These are phyloP conservation scores for Emydoidea blandingii DNA, from an alignment of 2,797 vertebrate genomes.

Conservation along the genomic window DNA sequence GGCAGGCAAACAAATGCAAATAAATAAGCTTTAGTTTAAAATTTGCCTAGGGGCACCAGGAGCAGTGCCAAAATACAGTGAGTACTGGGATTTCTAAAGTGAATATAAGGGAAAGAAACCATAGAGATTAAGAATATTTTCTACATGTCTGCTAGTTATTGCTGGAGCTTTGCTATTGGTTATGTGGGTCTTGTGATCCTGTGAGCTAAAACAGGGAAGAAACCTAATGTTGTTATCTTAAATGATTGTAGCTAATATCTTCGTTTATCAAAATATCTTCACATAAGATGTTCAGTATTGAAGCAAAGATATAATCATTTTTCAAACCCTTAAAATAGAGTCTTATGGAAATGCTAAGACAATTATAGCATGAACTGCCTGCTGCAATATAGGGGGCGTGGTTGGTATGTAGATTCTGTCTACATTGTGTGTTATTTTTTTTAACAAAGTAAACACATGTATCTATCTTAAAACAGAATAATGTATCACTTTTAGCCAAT, in stretches of 20 bases:
- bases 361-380: background rate
- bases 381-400: background rate
- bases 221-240: background rate
- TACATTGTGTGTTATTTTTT: background rate
- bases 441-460: background rate
- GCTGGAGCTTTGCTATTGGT: constrained; percentile 32
- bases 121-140: constrained; percentile 77
- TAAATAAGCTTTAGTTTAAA: constrained; percentile 67
- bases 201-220: background rate
- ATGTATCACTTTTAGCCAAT: background rate
- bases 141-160: constrained; percentile 73
- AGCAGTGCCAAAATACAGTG: constrained; percentile 57
- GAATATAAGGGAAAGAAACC: constrained; percentile 74
- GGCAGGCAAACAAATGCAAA: constrained; percentile 70
- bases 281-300: background rate
- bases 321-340: background rate
- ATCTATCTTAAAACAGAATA: background rate
- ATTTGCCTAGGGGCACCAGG: constrained; percentile 46
- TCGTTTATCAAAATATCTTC: constrained; percentile 1
- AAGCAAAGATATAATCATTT: background rate
- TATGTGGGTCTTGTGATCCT: constrained; percentile 24
- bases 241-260: background rate
- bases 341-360: background rate
- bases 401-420: background rate
- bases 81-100: constrained; percentile 68